Percentiles rank a stretch among this genome's conserved stretches.
Evolutionary conservation across 2,113 vertebrate genomes (phyloP).

Genomic region (Tretioscincus oriximinensis): DNA sequence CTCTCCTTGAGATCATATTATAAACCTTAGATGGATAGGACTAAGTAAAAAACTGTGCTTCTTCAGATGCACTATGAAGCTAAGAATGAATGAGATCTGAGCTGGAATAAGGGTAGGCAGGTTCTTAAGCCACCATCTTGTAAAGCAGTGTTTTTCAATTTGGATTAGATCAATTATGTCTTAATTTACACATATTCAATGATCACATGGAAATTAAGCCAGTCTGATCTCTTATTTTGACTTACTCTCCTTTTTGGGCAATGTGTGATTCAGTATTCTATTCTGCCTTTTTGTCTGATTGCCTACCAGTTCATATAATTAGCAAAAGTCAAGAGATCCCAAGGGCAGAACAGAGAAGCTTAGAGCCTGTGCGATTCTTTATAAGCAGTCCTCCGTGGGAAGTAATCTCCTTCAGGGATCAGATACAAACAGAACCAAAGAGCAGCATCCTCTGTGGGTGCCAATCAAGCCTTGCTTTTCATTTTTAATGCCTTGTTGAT

Average conservation of each 20-base stretch:
- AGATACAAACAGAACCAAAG: background rate
- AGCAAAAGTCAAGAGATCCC: slow-evolving; percentile 1
- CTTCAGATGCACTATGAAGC: no score
- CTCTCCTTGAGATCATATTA: no score
- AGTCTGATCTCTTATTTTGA: background rate
- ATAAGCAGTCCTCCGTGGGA: background rate
- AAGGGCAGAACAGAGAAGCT: background rate
- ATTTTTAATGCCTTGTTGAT: background rate
- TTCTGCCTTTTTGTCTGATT: background rate
- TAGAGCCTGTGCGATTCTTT: background rate
- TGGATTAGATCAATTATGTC: background rate
- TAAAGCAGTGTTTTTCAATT: no score
- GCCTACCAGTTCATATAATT: background rate
- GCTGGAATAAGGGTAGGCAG: no score
- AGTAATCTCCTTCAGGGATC: background rate
- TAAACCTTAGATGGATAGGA: no score
- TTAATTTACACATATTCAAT: background rate
- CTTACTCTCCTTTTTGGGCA: background rate
- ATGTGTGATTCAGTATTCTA: background rate
- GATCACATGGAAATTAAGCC: background rate
- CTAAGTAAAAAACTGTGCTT: no score
- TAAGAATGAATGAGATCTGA: no score
- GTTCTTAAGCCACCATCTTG: no score
- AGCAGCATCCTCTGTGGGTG: background rate
- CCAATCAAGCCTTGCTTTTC: background rate